Percentiles rank a stretch among this genome's conserved stretches.
phyloP scores from a whole-genome alignment of 2,797 vertebrate species.

The Anisognathus igniventris region DNA sequence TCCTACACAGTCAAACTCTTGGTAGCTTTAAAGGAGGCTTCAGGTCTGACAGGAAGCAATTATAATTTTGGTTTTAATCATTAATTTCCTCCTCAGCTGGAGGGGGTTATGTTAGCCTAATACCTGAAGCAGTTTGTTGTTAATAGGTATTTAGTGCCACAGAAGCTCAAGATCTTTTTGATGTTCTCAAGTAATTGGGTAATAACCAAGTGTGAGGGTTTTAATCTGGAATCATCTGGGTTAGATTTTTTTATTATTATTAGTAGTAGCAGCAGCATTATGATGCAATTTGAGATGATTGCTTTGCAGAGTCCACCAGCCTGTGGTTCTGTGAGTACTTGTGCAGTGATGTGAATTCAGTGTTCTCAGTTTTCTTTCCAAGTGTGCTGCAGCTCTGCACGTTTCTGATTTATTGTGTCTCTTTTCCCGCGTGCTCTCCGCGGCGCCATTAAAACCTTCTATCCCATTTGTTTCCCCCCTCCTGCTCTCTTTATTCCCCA shows the following conservation, averaged over 20 bases:
- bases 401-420: not conserved
- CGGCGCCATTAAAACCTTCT: not conserved
- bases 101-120: not conserved
- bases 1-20: not conserved
- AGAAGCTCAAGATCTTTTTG: not conserved
- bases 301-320: not conserved
- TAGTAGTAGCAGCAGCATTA: not conserved
- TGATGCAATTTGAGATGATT: not conserved
- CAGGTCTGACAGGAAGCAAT: not conserved
- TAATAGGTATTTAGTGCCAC: not conserved
- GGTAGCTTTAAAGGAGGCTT: not conserved
- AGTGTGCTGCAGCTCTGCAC: not conserved
- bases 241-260: not conserved
- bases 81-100: not conserved
- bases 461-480: accelerated
- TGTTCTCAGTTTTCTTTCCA: not conserved
- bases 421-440: not conserved
- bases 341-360: not conserved
- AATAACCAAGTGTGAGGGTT: not conserved
- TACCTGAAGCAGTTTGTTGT: not conserved
- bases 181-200: not conserved
- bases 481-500: not conserved
- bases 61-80: not conserved
- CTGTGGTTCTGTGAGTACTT: not conserved
- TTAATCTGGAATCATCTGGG: not conserved